Conservation (phyloP, 2,113 vertebrate genomes). For the Lophochroa leadbeateri region DNA sequence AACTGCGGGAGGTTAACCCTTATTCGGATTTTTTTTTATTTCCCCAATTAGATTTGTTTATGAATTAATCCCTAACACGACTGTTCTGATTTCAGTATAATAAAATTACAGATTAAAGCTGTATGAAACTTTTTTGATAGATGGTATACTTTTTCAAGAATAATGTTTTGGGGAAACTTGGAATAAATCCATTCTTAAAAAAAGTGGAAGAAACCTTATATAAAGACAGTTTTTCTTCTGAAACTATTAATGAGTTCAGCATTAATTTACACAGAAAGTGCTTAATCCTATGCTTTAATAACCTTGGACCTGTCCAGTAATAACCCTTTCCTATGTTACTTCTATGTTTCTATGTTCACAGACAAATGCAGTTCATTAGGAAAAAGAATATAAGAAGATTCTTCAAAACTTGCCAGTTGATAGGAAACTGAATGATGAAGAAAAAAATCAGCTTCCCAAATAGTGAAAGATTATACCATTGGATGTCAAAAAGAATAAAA, state of each 20-base stretch:
- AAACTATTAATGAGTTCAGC: not conserved
- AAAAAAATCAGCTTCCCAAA: not conserved
- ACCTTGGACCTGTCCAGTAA: not conserved
- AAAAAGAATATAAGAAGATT: not conserved
- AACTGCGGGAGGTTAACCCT: not conserved
- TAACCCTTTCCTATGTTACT: not conserved
- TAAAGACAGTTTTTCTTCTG: not conserved
- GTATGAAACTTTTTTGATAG: not conserved
- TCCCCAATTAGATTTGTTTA: not conserved
- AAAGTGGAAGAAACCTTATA: not conserved
- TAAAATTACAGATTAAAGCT: not conserved
- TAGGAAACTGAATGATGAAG: not conserved
- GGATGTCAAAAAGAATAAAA: not conserved
- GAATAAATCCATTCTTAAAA: not conserved
- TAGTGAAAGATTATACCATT: not conserved
- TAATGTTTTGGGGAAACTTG: not conserved
- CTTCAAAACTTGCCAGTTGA: not conserved
- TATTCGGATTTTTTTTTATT: not conserved
- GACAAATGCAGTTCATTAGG: not conserved
- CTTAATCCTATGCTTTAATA: not conserved
- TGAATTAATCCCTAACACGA: not conserved
- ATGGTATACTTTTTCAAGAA: not conserved
- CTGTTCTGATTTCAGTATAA: not conserved
- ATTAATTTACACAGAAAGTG: not conserved
- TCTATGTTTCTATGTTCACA: accelerated